phyloP scores from a whole-genome alignment of 2,888 invertebrate species.

The Epinotia bilunana region DNA sequence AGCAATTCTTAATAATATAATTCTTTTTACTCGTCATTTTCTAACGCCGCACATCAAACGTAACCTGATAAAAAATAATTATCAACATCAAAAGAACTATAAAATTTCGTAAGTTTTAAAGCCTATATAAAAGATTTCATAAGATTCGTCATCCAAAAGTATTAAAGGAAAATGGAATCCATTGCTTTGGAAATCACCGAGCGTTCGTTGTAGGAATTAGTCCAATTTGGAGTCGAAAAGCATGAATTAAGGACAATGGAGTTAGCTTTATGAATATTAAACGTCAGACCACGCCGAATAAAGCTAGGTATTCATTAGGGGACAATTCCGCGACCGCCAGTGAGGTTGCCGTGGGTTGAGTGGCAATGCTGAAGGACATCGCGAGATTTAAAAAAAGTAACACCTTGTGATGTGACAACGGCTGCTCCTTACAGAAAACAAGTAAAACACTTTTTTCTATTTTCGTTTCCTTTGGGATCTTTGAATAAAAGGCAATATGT shows the following conservation, averaged over 20 bases:
- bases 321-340: not conserved
- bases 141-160: not conserved
- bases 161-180: conserved; percentile 3
- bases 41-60: not conserved
- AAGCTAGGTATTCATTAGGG: not conserved
- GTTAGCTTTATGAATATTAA: conserved; percentile 45
- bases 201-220: conserved; percentile 30
- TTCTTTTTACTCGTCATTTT: not conserved
- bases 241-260: conserved; percentile 43
- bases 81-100: not conserved
- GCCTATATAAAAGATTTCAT: not conserved
- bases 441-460: too few relatives aligned
- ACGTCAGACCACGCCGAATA: conserved; percentile 4
- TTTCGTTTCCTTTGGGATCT: too few relatives aligned
- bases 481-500: too few relatives aligned
- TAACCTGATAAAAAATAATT: not conserved
- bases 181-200: not conserved
- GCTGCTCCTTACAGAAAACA: too few relatives aligned
- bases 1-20: not conserved
- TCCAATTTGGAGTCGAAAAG: conserved; percentile 40
- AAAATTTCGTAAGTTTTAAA: not conserved
- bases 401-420: too few relatives aligned
- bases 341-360: too few relatives aligned
- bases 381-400: too few relatives aligned
- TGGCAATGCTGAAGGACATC: too few relatives aligned